A percentile compares a stretch with the other conserved stretches of the same genome.
Conservation (phyloP, 2,113 vertebrate genomes). For the Myotis lucifugus region DNA sequence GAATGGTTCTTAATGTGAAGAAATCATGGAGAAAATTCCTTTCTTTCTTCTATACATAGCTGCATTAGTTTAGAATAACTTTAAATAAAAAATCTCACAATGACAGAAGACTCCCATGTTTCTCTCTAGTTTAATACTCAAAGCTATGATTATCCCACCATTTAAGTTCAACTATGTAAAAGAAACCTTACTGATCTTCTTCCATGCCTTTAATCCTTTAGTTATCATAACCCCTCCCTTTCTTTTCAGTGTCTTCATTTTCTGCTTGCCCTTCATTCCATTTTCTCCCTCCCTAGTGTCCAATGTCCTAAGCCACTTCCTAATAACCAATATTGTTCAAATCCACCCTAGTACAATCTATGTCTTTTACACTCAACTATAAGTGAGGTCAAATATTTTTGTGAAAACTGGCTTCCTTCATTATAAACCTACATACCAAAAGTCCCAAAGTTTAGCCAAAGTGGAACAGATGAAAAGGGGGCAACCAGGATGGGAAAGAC, state of each 20-base stretch:
- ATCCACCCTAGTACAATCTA: background rate
- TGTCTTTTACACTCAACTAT: background rate
- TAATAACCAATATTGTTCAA: background rate
- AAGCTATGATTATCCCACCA: background rate
- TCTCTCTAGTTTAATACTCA: background rate
- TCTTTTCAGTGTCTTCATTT: background rate
- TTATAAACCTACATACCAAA: background rate
- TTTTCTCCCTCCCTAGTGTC: background rate
- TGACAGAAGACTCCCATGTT: background rate
- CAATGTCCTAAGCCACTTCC: background rate
- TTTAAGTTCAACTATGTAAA: background rate
- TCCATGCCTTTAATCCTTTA: background rate
- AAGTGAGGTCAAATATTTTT: background rate
- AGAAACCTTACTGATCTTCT: background rate
- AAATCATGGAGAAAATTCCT: background rate
- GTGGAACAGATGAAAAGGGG: background rate
- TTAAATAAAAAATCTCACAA: slow-evolving; percentile 5
- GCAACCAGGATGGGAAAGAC: background rate
- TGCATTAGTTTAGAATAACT: background rate
- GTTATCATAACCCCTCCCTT: background rate
- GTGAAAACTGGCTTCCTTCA: background rate
- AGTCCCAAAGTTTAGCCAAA: background rate
- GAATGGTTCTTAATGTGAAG: slow-evolving; percentile 13
- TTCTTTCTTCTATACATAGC: background rate
- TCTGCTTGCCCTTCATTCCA: background rate